Conservation (phyloP, 1,140 invertebrate genomes). For the Hycleus cichorii region DNA sequence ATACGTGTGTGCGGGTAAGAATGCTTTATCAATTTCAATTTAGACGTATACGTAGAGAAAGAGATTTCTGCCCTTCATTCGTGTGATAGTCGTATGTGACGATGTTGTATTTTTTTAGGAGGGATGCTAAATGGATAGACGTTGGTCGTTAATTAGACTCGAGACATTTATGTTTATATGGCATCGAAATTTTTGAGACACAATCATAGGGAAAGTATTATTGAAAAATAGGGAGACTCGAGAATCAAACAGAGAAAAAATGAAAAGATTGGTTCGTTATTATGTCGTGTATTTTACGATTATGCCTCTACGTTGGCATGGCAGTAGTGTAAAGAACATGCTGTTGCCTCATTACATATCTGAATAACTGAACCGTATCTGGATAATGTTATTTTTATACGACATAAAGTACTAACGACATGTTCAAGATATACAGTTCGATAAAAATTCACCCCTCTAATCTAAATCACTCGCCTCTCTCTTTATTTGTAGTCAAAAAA, state of each 20-base stretch:
- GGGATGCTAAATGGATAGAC: slow-evolving; percentile 2
- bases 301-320: slow-evolving; percentile 18
- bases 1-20: slow-evolving; percentile 12
- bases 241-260: too few relatives aligned
- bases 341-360: slow-evolving; percentile 36
- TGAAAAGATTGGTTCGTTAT: too few relatives aligned
- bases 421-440: slow-evolving; percentile 27
- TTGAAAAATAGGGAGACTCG: too few relatives aligned
- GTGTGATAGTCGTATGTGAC: neutral
- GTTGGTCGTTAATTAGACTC: neutral
- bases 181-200: too few relatives aligned
- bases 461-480: too few relatives aligned
- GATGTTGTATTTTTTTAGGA: neutral
- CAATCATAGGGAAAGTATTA: too few relatives aligned
- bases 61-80: too few relatives aligned
- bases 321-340: slow-evolving; percentile 29
- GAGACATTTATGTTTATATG: neutral
- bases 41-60: slow-evolving; percentile 1
- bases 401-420: slow-evolving; percentile 36
- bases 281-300: slow-evolving; percentile 25
- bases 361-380: slow-evolving; percentile 34
- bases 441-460: too few relatives aligned
- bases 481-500: too few relatives aligned
- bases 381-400: slow-evolving; percentile 37
- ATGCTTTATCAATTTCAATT: slow-evolving; percentile 25